Conservation (phyloP, 2,113 vertebrate species). For the Epinephelus moara region DNA sequence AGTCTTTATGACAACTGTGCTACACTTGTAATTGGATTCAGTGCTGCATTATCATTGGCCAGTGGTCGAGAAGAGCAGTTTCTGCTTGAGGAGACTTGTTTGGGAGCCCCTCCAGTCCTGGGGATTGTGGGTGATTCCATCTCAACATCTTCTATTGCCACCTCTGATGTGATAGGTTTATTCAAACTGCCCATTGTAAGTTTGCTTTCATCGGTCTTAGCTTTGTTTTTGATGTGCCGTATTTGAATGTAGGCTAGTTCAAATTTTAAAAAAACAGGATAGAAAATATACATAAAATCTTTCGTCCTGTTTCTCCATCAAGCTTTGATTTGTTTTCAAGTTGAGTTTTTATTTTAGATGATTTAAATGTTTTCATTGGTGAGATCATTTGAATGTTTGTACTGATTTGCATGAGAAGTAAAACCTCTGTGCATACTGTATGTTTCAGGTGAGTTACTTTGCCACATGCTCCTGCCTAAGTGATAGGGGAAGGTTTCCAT, state of each 20-base stretch:
- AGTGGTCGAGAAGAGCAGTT: constrained; percentile 61
- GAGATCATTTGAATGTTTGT: no score
- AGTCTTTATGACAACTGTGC: constrained; percentile 79
- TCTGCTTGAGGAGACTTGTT: constrained; percentile 55
- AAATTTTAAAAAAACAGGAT: no score
- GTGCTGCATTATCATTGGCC: constrained; percentile 70
- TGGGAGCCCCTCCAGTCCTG: constrained; percentile 67
- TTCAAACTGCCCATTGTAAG: constrained; percentile 77
- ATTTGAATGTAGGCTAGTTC: no score
- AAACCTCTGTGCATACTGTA: not conserved
- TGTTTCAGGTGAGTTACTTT: no score
- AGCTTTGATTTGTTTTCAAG: not conserved
- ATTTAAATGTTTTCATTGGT: not conserved
- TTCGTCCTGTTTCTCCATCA: no score
- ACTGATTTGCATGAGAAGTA: not conserved
- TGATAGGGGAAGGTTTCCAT: not conserved
- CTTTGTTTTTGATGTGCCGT: no score
- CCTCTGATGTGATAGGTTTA: constrained; percentile 73
- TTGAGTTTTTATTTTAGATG: not conserved
- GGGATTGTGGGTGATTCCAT: constrained; percentile 78
- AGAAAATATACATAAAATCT: no score
- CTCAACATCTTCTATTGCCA: constrained; percentile 76
- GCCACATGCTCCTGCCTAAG: no score
- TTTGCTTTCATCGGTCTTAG: no score
- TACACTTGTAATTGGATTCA: constrained; percentile 72